phyloP scores from a whole-genome alignment of 2,888 invertebrate species.

The Choreutis nemorana region DNA sequence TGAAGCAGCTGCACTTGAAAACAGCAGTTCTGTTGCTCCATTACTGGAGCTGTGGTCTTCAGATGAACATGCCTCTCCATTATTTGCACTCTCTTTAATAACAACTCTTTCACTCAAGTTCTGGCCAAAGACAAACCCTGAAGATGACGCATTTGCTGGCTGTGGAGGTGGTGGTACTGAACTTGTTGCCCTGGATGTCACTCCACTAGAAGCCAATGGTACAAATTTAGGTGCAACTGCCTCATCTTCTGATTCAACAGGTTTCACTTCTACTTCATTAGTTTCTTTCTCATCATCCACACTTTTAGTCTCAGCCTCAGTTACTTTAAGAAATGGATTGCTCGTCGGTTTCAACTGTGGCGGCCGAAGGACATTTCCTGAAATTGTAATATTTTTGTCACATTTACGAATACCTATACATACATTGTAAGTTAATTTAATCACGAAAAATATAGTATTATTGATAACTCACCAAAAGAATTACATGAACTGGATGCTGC shows the following conservation, averaged over 20 bases:
- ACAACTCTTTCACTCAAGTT: slow-evolving; percentile 87
- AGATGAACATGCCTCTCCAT: slow-evolving; percentile 43
- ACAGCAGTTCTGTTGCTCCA: slow-evolving; percentile 75
- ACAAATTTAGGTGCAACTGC: slow-evolving; percentile 52
- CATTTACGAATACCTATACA: too few relatives aligned
- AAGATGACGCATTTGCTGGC: slow-evolving; percentile 48
- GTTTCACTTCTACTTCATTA: slow-evolving; percentile 24
- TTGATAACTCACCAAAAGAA: slow-evolving; percentile 47
- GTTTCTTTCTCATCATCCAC: slow-evolving; percentile 22
- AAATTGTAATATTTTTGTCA: too few relatives aligned
- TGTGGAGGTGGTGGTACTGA: slow-evolving; percentile 56
- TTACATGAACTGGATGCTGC: slow-evolving; percentile 38
- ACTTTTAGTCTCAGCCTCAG: slow-evolving; percentile 16
- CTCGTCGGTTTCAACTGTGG: slow-evolving; percentile 43
- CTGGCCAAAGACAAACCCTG: slow-evolving; percentile 89
- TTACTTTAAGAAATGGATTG: slow-evolving; percentile 45
- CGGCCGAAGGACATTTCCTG: slow-evolving; percentile 52
- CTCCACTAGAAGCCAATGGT: slow-evolving; percentile 43
- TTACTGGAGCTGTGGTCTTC: slow-evolving; percentile 51
- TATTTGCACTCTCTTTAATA: slow-evolving; percentile 64
- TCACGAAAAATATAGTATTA: too few relatives aligned
- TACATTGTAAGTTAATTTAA: background rate
- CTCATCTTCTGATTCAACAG: slow-evolving; percentile 32
- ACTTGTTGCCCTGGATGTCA: slow-evolving; percentile 40
- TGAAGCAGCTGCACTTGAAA: slow-evolving; percentile 74